Evolutionary conservation across 2,888 invertebrate genomes (phyloP).

Genomic region (Junonia oenone): DNA sequence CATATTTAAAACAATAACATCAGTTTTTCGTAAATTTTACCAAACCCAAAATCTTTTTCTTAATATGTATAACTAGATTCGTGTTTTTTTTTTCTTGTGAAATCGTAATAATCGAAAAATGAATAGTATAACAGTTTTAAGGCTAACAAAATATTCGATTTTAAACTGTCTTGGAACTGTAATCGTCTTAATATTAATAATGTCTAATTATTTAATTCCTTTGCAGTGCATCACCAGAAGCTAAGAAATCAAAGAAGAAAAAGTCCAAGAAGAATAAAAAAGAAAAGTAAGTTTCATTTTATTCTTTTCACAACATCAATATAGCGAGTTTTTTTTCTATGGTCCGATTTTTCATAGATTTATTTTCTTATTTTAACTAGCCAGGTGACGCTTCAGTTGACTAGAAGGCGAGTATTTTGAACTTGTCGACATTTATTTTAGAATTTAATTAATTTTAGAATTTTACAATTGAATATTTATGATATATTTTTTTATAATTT

Average conservation of each 20-base stretch:
- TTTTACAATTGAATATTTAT: not conserved
- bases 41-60: not conserved
- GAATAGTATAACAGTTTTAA: too few relatives aligned
- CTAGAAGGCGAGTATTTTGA: conserved; percentile 64
- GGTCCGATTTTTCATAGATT: conserved; percentile 33
- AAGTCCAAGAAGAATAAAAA: conserved; percentile 87
- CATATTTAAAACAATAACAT: not conserved
- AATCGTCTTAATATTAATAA: too few relatives aligned
- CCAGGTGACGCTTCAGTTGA: conserved; percentile 65
- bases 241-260: conserved; percentile 88
- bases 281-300: conserved; percentile 81
- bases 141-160: too few relatives aligned
- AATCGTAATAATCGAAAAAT: too few relatives aligned
- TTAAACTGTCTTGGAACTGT: too few relatives aligned
- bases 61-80: too few relatives aligned
- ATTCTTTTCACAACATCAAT: conserved; percentile 20
- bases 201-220: not conserved
- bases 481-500: conserved; percentile 10
- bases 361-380: conserved; percentile 54
- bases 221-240: conserved; percentile 85
- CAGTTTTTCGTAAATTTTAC: too few relatives aligned
- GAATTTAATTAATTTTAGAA: too few relatives aligned
- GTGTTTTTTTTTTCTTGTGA: too few relatives aligned
- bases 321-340: conserved; percentile 22
- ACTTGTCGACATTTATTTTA: not conserved